A percentile compares a stretch with the other conserved stretches of the same genome.
phyloP scores from a whole-genome alignment of 1,140 invertebrate species.

The Drosophila arizonae region DNA sequence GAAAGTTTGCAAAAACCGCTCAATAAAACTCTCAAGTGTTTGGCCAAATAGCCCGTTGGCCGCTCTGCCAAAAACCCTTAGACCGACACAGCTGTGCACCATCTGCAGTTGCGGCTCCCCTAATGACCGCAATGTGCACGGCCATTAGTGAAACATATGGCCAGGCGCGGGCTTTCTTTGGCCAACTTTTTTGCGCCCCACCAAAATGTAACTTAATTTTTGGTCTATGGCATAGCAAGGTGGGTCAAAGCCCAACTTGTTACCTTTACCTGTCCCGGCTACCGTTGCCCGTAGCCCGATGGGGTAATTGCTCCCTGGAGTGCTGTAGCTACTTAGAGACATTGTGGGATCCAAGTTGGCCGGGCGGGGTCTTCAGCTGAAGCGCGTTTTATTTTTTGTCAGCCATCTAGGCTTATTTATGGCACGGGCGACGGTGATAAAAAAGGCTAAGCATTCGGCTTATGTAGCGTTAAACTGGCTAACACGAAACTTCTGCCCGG shows the following conservation, averaged over 20 bases:
- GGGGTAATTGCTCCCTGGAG: slow-evolving; percentile 74
- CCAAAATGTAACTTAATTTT: slow-evolving; percentile 76
- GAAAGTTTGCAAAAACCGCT: slow-evolving; percentile 5
- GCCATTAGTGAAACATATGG: slow-evolving; percentile 81
- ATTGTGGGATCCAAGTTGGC: slow-evolving; percentile 44
- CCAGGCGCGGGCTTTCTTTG: slow-evolving; percentile 41
- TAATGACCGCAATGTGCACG: slow-evolving; percentile 78
- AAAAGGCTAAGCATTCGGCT: slow-evolving; percentile 66
- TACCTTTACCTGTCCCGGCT: slow-evolving; percentile 42
- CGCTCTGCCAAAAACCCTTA: slow-evolving; percentile 1
- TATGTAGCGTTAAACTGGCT: slow-evolving; percentile 50
- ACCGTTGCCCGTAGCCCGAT: slow-evolving; percentile 27
- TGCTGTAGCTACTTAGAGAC: slow-evolving; percentile 76
- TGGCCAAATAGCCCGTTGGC: slow-evolving; percentile 11
- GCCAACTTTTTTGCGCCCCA: slow-evolving; percentile 54
- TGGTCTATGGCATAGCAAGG: slow-evolving; percentile 43
- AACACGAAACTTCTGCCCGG: slow-evolving; percentile 18
- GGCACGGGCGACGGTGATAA: slow-evolving; percentile 62
- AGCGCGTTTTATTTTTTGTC: slow-evolving; percentile 23
- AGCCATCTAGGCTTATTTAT: slow-evolving; percentile 70
- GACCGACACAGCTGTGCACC: slow-evolving; percentile 27
- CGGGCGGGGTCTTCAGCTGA: background rate
- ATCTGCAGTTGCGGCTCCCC: slow-evolving; percentile 49
- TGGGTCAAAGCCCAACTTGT: slow-evolving; percentile 65
- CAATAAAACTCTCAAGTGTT: slow-evolving; percentile 24